phyloP scores from a whole-genome alignment of 2,113 vertebrate species.

The Heliornis fulica region DNA sequence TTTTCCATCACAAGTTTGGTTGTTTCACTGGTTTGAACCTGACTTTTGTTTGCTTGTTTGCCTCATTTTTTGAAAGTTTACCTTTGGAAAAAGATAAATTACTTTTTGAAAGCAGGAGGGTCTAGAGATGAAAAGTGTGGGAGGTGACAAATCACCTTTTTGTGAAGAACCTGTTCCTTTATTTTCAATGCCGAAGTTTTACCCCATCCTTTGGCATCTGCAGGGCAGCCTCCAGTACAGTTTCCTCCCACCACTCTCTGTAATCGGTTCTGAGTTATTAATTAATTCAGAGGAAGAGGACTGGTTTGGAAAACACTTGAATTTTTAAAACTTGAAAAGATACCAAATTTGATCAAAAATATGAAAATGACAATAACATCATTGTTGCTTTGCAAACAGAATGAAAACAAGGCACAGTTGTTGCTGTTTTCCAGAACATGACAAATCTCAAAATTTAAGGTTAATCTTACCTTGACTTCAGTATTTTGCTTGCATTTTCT shows the following conservation, averaged over 20 bases:
- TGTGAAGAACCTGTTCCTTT: not conserved
- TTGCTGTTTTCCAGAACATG: not conserved
- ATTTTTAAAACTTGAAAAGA: not conserved
- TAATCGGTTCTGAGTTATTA: not conserved
- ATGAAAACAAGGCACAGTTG: not conserved
- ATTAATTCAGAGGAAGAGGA: not conserved
- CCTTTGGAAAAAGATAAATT: not conserved
- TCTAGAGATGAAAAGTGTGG: not conserved
- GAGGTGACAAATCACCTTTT: not conserved
- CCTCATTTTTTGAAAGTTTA: not conserved
- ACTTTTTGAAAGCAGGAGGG: not conserved
- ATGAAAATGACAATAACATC: not conserved
- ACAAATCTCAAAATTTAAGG: not conserved
- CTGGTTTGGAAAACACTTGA: not conserved
- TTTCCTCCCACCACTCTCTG: not conserved
- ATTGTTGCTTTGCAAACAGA: not conserved
- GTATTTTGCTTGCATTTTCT: constrained; percentile 18
- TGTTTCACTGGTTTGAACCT: not conserved
- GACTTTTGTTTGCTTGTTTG: not conserved
- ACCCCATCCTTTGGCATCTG: not conserved
- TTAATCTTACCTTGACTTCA: not conserved
- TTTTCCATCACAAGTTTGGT: not conserved
- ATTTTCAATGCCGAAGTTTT: not conserved
- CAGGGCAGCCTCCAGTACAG: not conserved
- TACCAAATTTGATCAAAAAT: not conserved